These are phyloP conservation scores for Xiphophorus birchmanni DNA, from an alignment of 2,797 vertebrate species.

Conservation along the genomic window DNA sequence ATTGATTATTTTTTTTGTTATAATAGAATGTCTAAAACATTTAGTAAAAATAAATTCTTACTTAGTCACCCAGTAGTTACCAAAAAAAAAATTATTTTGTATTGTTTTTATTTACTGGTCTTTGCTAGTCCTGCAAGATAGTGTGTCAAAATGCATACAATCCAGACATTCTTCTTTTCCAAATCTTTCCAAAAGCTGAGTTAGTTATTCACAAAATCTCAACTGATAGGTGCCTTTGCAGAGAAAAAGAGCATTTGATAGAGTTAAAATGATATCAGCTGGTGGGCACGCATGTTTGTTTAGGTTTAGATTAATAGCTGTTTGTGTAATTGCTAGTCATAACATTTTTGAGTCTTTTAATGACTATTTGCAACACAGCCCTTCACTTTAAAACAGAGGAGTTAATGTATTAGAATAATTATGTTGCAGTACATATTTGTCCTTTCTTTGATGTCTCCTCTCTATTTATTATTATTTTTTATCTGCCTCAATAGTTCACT, in stretches of 20 bases:
- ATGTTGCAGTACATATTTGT: neutral
- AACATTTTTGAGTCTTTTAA: neutral
- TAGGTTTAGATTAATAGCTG: no score
- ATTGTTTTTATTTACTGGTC: neutral
- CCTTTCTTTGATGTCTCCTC: neutral
- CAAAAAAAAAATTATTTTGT: neutral
- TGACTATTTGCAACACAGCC: neutral
- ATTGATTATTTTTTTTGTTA: neutral
- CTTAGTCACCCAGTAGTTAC: neutral
- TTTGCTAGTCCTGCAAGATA: neutral
- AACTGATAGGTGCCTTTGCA: neutral
- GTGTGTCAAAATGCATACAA: neutral
- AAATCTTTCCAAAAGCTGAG: neutral
- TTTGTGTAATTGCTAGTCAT: neutral
- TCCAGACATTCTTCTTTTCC: neutral
- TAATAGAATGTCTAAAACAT: neutral
- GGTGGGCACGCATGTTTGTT: no score
- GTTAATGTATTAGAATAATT: neutral
- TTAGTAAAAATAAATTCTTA: neutral
- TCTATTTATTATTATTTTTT: no score
- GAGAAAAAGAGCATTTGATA: neutral
- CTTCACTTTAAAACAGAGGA: neutral
- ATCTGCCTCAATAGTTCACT: neutral
- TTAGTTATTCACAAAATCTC: neutral
- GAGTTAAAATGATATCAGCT: neutral